Evolutionary conservation across 1,140 invertebrate genomes (phyloP), one percentile per base, ranked within the genome.

Genomic region (Sinella curviseta): DNA sequence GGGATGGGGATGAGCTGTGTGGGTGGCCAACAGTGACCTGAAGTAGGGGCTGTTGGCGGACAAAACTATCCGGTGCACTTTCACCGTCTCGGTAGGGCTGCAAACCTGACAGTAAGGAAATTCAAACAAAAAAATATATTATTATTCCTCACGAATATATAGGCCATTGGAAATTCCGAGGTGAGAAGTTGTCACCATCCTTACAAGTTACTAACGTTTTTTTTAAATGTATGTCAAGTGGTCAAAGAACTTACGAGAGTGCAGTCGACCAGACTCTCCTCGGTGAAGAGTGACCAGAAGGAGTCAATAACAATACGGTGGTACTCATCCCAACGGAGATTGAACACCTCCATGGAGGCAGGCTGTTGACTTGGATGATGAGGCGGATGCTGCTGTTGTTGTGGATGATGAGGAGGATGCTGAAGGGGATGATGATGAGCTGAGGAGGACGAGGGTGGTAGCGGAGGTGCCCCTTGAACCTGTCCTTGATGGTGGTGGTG

Each of bases 21-120:
- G 83, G 35, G 81, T 54, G 54, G 80, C 82, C 88, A 96, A 95
- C 83, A 96, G 90, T 85, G 93, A 92, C 87, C 95, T 94, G 90
- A 97, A 97, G 89, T 96, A 97, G 83, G 95, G 94, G 85, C 94
- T 96, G 89, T 95, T 97, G 88, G 95, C 95, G 84, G 95, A 97
- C 84, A 97, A 91, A 84, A 97, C 95, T 88, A 97, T 93, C 90
- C 96, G 96, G 89, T 97, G 95, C 87, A 95, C 95, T 89, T 94
- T 93, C 87, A 97, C 94, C 87, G 93, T 76, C 54, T 82, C 81
- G 26, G 79, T 77, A 39, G 81, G 81, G 65, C 81, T 81, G 73
- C 82, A 82, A n/a, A 81, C 83, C 83, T 84, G 74, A 1, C 65
- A 76, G 31, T 30, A 33, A n/a, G n/a, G n/a, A n/a, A n/a, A n/a